These are phyloP conservation scores for Drosophila vallismaia DNA, from an alignment of 2,888 invertebrate genomes.

Conservation along the genomic window DNA sequence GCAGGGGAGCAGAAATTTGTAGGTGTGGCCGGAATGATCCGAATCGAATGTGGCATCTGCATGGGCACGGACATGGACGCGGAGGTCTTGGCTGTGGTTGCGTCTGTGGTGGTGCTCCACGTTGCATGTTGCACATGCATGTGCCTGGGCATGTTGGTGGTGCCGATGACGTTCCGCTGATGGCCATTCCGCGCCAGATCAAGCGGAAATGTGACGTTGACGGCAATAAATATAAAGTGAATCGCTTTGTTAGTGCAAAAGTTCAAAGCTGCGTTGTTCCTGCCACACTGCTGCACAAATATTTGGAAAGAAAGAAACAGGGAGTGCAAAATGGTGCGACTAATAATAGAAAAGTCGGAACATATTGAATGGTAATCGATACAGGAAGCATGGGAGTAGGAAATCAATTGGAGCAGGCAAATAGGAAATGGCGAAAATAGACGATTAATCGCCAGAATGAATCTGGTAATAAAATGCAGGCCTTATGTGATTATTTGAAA, in stretches of 20 bases:
- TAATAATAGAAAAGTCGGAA: constrained; percentile 21
- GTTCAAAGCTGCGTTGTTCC: constrained; percentile 61
- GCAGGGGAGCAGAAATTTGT: constrained; percentile 67
- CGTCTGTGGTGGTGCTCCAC: neutral
- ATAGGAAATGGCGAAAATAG: constrained; percentile 11
- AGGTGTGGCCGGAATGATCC: constrained; percentile 69
- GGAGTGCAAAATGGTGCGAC: constrained; percentile 22
- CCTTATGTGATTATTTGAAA: neutral
- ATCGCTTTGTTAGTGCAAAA: constrained; percentile 62
- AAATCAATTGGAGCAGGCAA: constrained; percentile 31
- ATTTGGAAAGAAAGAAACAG: constrained; percentile 1
- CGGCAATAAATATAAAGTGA: constrained; percentile 74
- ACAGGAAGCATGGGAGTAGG: constrained; percentile 31
- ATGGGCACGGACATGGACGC: constrained; percentile 44
- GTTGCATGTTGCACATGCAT: constrained; percentile 7
- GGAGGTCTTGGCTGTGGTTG: constrained; percentile 21
- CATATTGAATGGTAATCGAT: constrained; percentile 18
- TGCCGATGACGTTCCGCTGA: constrained; percentile 60
- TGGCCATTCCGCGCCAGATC: constrained; percentile 78
- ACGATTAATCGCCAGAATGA: neutral
- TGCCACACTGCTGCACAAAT: constrained; percentile 10
- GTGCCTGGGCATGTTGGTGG: constrained; percentile 31
- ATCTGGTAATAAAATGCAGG: neutral
- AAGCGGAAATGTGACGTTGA: constrained; percentile 80
- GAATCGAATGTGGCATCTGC: constrained; percentile 42